These are phyloP conservation scores for Drosophila nigrodunni DNA, from an alignment of 1,140 invertebrate genomes.

Conservation along the genomic window DNA sequence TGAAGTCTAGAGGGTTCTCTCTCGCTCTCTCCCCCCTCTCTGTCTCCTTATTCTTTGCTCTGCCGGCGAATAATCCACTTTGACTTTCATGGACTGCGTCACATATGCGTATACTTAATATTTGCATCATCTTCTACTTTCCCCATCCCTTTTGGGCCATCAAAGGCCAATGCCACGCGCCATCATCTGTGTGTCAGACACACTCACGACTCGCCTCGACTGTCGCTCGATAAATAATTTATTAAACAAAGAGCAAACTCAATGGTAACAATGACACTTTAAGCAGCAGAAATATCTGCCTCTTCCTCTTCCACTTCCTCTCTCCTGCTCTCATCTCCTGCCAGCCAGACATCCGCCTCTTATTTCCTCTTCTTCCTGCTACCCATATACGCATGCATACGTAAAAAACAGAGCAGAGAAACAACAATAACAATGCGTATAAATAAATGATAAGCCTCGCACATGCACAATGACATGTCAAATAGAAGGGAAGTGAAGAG, in stretches of 20 bases:
- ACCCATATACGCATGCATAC: not conserved
- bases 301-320: not conserved
- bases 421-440: slow-evolving; percentile 75
- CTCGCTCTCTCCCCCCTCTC: not conserved
- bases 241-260: slow-evolving; percentile 77
- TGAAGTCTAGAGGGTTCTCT: not conserved
- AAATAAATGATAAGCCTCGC: slow-evolving; percentile 75
- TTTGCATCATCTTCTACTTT: not conserved
- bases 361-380: slow-evolving; percentile 22
- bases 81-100: slow-evolving; percentile 10
- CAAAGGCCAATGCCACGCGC: slow-evolving; percentile 55
- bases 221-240: slow-evolving; percentile 67
- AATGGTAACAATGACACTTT: slow-evolving; percentile 77
- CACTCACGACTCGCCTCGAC: slow-evolving; percentile 20
- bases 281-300: slow-evolving; percentile 43
- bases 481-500: not conserved
- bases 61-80: slow-evolving; percentile 24
- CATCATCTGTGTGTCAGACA: slow-evolving; percentile 33
- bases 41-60: not conserved
- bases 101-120: slow-evolving; percentile 24
- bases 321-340: slow-evolving; percentile 14
- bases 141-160: slow-evolving; percentile 8
- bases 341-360: slow-evolving; percentile 45
- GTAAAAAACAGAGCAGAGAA: slow-evolving; percentile 13
- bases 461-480: slow-evolving; percentile 55